phyloP scores from a whole-genome alignment of 2,113 vertebrate genomes.

The Phyllostomus discolor region DNA sequence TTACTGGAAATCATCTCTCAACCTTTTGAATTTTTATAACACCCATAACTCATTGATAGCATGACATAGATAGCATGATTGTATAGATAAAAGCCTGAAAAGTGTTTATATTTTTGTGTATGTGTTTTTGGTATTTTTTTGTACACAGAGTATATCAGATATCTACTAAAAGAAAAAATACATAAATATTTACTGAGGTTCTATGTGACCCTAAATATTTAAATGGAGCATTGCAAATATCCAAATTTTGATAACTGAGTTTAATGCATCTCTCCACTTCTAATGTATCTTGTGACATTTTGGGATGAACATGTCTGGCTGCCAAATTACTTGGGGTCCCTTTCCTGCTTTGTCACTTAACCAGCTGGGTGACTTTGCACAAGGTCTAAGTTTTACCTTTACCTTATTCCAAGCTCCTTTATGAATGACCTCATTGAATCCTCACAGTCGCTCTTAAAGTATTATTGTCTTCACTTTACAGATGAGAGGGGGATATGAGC shows the following conservation, averaged over 20 bases:
- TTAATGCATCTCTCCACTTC: background rate
- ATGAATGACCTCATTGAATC: background rate
- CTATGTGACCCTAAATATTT: background rate
- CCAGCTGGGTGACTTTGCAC: background rate
- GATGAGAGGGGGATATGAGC: background rate
- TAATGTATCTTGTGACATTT: background rate
- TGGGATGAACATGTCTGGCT: background rate
- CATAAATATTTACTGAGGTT: background rate
- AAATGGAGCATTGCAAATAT: background rate
- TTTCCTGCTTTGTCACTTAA: background rate
- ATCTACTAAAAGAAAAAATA: constrained; percentile 6
- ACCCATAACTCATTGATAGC: background rate
- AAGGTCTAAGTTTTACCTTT: background rate
- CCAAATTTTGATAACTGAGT: background rate
- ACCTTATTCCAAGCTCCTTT: background rate
- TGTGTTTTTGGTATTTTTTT: background rate
- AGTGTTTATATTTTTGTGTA: background rate
- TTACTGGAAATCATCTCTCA: background rate
- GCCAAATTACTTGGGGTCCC: background rate
- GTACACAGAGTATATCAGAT: background rate
- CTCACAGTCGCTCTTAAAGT: background rate
- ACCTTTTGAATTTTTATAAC: background rate
- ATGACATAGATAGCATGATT: background rate
- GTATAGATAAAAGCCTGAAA: background rate
- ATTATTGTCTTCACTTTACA: background rate